Evolutionary conservation across 2,113 vertebrate genomes (phyloP), one percentile per base, ranked within the genome.

Genomic region (Glareola pratincola): DNA sequence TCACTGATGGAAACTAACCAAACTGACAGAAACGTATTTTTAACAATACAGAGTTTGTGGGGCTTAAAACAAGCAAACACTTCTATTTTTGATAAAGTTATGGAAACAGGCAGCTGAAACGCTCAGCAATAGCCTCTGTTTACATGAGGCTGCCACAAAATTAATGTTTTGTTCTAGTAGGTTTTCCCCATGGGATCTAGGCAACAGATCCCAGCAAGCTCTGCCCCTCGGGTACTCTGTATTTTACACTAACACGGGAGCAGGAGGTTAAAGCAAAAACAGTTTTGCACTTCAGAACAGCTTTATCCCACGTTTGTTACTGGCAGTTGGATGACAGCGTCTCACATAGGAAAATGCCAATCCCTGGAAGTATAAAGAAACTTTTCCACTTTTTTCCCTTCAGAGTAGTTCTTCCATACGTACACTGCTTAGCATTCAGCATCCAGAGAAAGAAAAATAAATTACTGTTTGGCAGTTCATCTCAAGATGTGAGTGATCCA

Each of bases 161-260:
- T 78, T 47, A n/a, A 85, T 78, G 74, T 51, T 94, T 76, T 76
- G 66, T 60, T 26, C 53, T 69, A 48, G 45, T 45, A 48, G 79
- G 56, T 84, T 95, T 93, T 87, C 76, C 90, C 85, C 51, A 27
- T 9, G 68, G 90, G 96, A 94, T 71, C 82, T 15, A 93, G 73
- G 88, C 88, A 92, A 89, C 86, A 82, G 86, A 91, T 78, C 73
- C 68, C 83, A 64, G 48, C 69, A 75, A 68, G 36, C 53, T 60
- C 51, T 69, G 74, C 66, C 84, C 56, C 56, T 68, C 0, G 9
- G n/a, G 60, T 14, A 54, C 29, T 2, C 23, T 41, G 11, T 68
- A 15, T 51, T 43, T 94, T 54, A 41, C 14, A 51, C 27, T n/a
- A 67, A 56, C 29, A 50, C 17, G 45, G 47, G 50, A 84, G 84